Evolutionary conservation across 2,113 vertebrate genomes (phyloP).

Genomic region (Strix uralensis): DNA sequence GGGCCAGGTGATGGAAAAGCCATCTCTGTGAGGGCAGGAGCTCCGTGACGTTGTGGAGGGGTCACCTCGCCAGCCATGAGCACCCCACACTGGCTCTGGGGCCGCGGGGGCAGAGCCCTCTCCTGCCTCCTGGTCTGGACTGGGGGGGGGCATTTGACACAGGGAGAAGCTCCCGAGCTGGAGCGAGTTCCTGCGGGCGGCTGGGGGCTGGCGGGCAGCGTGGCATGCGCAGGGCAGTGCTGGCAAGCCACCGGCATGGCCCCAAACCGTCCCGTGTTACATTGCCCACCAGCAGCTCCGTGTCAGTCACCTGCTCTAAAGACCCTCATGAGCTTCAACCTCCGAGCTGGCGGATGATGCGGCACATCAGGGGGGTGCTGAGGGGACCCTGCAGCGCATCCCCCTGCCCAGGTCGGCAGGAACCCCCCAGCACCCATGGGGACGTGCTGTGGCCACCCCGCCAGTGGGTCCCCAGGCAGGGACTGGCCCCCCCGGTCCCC

Average conservation of each 20-base stretch:
- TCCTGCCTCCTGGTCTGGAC: neutral
- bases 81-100: neutral
- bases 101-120: neutral
- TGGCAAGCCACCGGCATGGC: neutral
- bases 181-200: neutral
- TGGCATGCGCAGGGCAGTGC: rapidly evolving
- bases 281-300: rapidly evolving
- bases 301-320: neutral
- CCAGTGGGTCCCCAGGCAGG: neutral
- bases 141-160: neutral
- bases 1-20: neutral
- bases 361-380: neutral
- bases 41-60: neutral
- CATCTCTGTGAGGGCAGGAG: neutral
- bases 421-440: rapidly evolving
- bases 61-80: neutral
- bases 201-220: neutral
- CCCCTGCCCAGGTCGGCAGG: neutral
- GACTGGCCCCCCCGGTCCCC: too few relatives aligned
- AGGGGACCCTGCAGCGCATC: too few relatives aligned
- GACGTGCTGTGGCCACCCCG: rapidly evolving
- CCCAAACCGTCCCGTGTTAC: neutral
- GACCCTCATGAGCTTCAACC: rapidly evolving
- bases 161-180: too few relatives aligned
- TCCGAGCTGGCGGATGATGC: rapidly evolving